Percentiles rank a stretch among this genome's conserved stretches.
phyloP scores from a whole-genome alignment of 2,797 vertebrate species.

The Micrastur ruficollis region DNA sequence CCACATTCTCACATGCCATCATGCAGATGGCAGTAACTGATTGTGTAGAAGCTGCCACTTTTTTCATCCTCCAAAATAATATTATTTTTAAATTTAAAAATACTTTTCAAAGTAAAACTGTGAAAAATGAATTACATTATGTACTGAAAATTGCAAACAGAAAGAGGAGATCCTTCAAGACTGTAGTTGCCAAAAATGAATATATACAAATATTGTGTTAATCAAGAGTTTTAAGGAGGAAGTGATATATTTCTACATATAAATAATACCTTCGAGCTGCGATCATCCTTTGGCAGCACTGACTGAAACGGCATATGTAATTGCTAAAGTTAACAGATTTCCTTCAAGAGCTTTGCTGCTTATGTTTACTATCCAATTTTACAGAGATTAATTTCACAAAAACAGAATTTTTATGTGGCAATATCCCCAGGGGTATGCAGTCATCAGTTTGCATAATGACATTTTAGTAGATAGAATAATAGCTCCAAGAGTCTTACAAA shows the following conservation, averaged over 20 bases:
- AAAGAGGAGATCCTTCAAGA: not conserved
- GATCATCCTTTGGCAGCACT: conserved; percentile 7
- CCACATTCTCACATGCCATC: not conserved
- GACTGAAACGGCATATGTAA: conserved; percentile 10
- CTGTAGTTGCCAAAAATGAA: not conserved
- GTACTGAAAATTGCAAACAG: not conserved
- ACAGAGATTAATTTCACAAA: conserved; percentile 66
- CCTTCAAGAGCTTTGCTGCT: conserved; percentile 37
- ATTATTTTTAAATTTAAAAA: not conserved
- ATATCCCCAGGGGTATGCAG: not conserved
- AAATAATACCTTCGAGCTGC: conserved; percentile 30
- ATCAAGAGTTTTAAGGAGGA: not conserved
- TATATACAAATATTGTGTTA: not conserved
- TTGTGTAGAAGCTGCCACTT: not conserved
- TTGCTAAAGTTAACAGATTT: conserved; percentile 51
- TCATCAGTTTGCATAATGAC: conserved; percentile 18
- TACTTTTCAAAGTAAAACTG: not conserved
- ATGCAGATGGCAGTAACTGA: not conserved
- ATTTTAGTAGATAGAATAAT: conserved; percentile 14
- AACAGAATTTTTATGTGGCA: conserved; percentile 15
- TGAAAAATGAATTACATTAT: not conserved
- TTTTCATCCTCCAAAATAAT: not conserved
- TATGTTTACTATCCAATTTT: conserved; percentile 67
- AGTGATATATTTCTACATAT: not conserved
- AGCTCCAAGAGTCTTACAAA: not conserved